These are phyloP conservation scores for Heteromyza rotundicornis DNA, from an alignment of 2,888 invertebrate species.

Conservation along the genomic window DNA sequence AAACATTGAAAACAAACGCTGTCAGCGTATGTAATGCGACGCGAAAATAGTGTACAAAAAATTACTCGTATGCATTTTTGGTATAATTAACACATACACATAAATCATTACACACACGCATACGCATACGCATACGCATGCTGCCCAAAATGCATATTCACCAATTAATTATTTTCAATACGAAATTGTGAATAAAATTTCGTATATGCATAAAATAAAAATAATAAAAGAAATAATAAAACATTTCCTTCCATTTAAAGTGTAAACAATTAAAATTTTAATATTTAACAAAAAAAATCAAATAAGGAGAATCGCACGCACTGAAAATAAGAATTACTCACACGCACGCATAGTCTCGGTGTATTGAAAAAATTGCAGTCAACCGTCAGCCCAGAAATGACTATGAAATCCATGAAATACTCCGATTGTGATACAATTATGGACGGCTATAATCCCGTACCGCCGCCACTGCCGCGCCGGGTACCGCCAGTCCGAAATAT, in stretches of 20 bases:
- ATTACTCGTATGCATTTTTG: conserved; percentile 4
- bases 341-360: too few species aligned
- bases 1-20: background rate
- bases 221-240: conserved; percentile 21
- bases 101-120: too few species aligned
- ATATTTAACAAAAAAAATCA: background rate
- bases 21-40: conserved; percentile 16
- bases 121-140: background rate
- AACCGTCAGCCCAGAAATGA: conserved; percentile 50
- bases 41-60: conserved; percentile 8
- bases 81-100: conserved; percentile 1
- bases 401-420: conserved; percentile 65
- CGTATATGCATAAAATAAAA: conserved; percentile 8
- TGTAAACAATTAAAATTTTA: background rate
- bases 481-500: conserved; percentile 63
- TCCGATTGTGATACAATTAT: conserved; percentile 65
- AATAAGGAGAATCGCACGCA: conserved; percentile 15
- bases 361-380: background rate
- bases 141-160: conserved; percentile 4
- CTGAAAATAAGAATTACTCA: conserved; percentile 13
- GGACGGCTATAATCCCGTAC: conserved; percentile 64
- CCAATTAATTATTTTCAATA: conserved; percentile 20
- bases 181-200: conserved; percentile 11
- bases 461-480: conserved; percentile 62
- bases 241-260: conserved; percentile 14